Evolutionary conservation across 2,888 invertebrate species (phyloP).

Genomic region (Adelphocoris suturalis): DNA sequence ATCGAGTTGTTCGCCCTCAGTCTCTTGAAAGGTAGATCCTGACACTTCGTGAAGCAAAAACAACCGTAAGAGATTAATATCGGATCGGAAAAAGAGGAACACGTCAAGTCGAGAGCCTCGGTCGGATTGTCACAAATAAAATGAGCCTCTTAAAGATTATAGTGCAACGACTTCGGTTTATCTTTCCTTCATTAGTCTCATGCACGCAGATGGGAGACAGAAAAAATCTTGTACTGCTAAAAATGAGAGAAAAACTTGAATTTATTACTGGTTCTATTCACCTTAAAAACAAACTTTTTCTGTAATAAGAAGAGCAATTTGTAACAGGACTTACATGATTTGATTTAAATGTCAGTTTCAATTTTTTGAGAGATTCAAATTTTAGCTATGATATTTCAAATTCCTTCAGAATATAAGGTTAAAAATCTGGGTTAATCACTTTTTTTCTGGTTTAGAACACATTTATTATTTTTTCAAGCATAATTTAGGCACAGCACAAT

Average conservation of each 20-base stretch:
- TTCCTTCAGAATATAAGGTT: no score
- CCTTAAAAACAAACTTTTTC: neutral
- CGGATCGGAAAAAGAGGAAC: conserved; percentile 27
- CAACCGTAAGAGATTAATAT: conserved; percentile 33
- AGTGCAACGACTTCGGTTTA: conserved; percentile 30
- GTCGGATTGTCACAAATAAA: conserved; percentile 44
- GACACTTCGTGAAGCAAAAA: conserved; percentile 23
- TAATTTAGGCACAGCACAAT: neutral
- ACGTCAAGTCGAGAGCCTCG: conserved; percentile 27
- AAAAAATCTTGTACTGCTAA: neutral
- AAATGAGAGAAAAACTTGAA: neutral
- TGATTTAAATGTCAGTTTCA: no score
- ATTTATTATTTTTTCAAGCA: neutral
- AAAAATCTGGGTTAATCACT: no score
- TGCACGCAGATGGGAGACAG: neutral
- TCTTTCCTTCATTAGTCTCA: conserved; percentile 33
- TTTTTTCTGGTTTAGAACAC: neutral
- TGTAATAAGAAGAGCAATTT: neutral
- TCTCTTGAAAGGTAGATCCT: conserved; percentile 29
- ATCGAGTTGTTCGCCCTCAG: neutral
- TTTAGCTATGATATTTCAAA: no score
- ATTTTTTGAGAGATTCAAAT: no score
- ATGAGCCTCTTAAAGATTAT: conserved; percentile 48
- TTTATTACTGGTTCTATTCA: neutral
- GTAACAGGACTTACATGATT: no score